phyloP scores from a whole-genome alignment of 2,888 invertebrate species.

The Orthonychiurus folsomi region DNA sequence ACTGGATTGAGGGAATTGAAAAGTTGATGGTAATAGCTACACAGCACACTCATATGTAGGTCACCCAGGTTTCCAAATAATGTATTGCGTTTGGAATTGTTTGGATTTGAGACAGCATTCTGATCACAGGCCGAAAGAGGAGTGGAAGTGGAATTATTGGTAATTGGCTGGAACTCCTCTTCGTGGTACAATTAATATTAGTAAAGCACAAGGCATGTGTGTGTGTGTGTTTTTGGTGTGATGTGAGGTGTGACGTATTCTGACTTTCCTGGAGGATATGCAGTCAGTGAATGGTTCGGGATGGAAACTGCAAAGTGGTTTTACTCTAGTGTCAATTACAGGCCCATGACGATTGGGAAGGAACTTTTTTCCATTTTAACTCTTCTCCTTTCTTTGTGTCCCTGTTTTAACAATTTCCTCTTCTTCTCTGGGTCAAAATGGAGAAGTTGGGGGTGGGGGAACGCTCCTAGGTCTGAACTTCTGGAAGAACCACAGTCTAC shows the following conservation, averaged over 20 bases:
- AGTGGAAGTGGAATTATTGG: background rate
- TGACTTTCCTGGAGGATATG: no score
- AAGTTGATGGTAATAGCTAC: no score
- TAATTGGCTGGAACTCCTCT: background rate
- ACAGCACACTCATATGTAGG: no score
- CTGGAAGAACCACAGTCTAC: background rate
- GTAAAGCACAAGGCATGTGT: background rate
- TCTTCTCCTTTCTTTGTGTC: background rate
- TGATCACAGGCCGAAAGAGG: background rate
- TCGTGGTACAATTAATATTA: background rate
- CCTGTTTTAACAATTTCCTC: no score
- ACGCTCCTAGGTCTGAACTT: background rate
- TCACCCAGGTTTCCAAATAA: no score
- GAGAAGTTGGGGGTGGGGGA: slow-evolving; percentile 39
- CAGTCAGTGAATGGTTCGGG: no score
- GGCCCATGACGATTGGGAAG: background rate
- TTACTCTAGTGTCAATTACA: background rate
- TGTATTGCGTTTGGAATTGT: background rate
- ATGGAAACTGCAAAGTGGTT: no score
- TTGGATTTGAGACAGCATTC: background rate
- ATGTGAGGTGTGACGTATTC: no score
- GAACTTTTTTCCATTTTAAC: background rate
- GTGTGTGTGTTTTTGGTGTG: background rate
- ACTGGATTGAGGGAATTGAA: background rate
- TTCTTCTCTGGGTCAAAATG: slow-evolving; percentile 35